Evolutionary conservation across 2,113 vertebrate species (phyloP).

Genomic region (Rhombomys opimus): DNA sequence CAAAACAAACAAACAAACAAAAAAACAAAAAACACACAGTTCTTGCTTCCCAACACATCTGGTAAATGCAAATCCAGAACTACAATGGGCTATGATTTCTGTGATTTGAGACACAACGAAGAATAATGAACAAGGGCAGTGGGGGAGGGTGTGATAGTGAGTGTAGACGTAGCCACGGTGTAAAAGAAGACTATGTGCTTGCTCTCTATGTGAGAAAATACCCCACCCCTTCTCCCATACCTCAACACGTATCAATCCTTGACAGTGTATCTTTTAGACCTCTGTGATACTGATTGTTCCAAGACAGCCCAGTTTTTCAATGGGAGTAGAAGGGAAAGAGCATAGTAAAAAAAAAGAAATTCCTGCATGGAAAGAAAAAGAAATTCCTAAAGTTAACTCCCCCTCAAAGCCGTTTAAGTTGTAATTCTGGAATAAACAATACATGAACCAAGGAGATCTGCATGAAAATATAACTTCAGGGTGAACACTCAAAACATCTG

Average conservation of each 20-base stretch:
- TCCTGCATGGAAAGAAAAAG: not conserved
- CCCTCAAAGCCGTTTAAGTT: not conserved
- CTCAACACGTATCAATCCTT: not conserved
- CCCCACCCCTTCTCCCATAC: not conserved
- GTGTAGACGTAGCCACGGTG: not conserved
- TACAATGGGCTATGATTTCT: not conserved
- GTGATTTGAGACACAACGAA: not conserved
- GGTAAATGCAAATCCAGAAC: not conserved
- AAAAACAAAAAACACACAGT: not conserved
- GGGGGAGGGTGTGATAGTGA: not conserved
- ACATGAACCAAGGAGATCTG: not conserved
- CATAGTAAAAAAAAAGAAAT: not conserved
- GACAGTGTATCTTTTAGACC: not conserved
- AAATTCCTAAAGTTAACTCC: not conserved
- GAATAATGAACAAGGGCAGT: not conserved
- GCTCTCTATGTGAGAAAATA: not conserved
- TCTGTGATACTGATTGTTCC: conserved; percentile 32
- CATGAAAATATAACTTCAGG: not conserved
- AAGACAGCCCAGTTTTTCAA: conserved; percentile 32
- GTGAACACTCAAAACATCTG: conserved; percentile 8
- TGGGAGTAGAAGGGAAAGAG: not conserved
- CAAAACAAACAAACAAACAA: too few relatives aligned
- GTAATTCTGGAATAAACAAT: not conserved
- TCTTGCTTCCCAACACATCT: not conserved
- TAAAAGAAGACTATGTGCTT: not conserved